Conservation (phyloP, 37 sponge, comb jelly and placozoan species). For the Axinella damicornis region DNA sequence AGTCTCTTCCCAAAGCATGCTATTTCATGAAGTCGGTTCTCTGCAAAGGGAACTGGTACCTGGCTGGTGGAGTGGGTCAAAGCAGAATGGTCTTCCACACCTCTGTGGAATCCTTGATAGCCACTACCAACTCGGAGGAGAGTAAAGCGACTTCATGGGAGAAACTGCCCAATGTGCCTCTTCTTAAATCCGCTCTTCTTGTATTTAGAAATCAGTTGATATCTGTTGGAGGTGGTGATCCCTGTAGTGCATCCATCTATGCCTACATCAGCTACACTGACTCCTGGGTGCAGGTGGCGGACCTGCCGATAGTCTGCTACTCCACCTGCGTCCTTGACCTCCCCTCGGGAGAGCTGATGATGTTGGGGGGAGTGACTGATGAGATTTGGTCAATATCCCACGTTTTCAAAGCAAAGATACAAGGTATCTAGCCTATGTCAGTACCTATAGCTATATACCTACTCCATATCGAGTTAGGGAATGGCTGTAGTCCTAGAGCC, state of each 20-base stretch:
- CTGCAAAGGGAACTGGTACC: not conserved
- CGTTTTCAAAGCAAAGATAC: too few relatives aligned
- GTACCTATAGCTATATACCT: too few relatives aligned
- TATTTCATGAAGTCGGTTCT: conserved; percentile 9
- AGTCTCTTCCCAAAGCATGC: conserved; percentile 20
- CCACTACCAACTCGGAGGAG: too few relatives aligned
- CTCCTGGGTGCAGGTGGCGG: conserved; percentile 32
- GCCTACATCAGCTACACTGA: conserved; percentile 22
- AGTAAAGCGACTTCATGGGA: too few relatives aligned
- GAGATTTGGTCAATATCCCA: too few relatives aligned
- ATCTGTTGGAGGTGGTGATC: not conserved
- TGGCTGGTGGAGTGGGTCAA: conserved; percentile 2
- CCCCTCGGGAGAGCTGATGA: not conserved
- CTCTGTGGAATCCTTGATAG: conserved; percentile 17
- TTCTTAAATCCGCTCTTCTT: not conserved
- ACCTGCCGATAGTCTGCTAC: conserved; percentile 7
- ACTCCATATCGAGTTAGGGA: too few relatives aligned
- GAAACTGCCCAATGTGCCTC: too few relatives aligned
- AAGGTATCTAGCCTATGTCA: too few relatives aligned
- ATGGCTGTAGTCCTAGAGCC: too few relatives aligned
- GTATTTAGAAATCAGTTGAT: conserved; percentile 1
- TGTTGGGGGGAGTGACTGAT: not conserved
- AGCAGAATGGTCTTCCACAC: not conserved
- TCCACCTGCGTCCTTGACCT: not conserved
- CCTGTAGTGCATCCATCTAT: not conserved